A percentile compares a stretch with the other conserved stretches of the same genome.
Conservation (phyloP, 1,140 invertebrate genomes). For the Zaprionus capensis region DNA sequence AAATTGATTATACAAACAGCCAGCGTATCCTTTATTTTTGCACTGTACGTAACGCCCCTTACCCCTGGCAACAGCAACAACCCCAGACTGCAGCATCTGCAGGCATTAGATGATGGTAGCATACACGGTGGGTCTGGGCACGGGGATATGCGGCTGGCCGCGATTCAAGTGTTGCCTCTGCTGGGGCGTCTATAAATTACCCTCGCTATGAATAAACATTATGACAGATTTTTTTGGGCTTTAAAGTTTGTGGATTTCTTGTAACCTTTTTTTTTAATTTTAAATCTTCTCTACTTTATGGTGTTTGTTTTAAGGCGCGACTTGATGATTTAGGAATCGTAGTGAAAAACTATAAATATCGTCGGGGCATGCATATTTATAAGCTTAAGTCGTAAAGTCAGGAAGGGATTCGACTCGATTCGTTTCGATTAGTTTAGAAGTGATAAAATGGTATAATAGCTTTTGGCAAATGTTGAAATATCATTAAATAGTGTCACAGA, state of each 20-base stretch:
- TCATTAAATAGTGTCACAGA: neutral
- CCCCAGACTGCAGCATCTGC: conserved; percentile 34
- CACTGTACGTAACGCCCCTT: conserved; percentile 37
- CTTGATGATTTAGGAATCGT: conserved; percentile 31
- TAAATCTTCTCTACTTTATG: conserved; percentile 52
- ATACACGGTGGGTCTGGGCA: neutral
- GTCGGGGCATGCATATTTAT: conserved; percentile 5
- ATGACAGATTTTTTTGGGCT: conserved; percentile 40
- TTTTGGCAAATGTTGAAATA: neutral
- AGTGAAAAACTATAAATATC: conserved; percentile 31
- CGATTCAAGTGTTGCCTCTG: conserved; percentile 23
- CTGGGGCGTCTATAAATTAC: conserved; percentile 44
- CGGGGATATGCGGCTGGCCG: too few relatives aligned
- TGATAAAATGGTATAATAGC: neutral
- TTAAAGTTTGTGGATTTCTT: conserved; percentile 33
- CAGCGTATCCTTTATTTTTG: conserved; percentile 63
- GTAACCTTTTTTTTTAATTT: conserved; percentile 51
- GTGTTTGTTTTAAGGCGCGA: conserved; percentile 42
- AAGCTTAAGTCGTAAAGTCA: neutral
- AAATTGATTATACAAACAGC: conserved; percentile 63
- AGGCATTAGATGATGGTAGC: neutral
- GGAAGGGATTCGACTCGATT: neutral
- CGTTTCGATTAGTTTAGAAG: neutral
- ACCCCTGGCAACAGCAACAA: conserved; percentile 9
- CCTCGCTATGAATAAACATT: conserved; percentile 50